Conservation (phyloP, 2,888 invertebrate genomes). For the Gibbula magus region DNA sequence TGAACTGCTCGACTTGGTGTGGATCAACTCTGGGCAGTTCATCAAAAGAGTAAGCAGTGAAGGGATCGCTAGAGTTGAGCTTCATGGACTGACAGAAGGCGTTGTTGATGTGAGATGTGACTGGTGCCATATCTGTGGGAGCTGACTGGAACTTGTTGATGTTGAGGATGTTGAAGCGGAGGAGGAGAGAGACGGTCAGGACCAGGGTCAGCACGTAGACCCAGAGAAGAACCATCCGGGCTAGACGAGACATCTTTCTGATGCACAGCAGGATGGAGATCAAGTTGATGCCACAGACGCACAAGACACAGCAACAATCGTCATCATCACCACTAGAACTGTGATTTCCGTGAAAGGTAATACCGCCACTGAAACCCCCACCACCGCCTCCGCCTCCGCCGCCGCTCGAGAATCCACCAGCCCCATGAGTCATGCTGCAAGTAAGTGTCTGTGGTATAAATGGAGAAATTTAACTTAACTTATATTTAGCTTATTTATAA, state of each 20-base stretch:
- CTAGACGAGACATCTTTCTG: neutral
- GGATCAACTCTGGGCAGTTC: neutral
- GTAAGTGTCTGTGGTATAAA: too few relatives aligned
- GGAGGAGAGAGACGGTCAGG: neutral
- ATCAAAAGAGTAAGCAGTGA: neutral
- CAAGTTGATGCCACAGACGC: neutral
- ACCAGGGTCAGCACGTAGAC: conserved; percentile 1
- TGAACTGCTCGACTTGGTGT: neutral
- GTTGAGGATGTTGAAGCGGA: neutral
- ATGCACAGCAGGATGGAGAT: neutral
- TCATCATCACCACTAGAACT: neutral
- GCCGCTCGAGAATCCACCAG: too few relatives aligned
- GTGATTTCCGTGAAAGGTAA: neutral
- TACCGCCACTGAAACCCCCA: neutral
- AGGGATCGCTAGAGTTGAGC: neutral
- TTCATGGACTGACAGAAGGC: neutral
- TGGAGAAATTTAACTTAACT: too few relatives aligned
- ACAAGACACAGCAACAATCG: neutral
- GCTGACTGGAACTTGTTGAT: conserved; percentile 5
- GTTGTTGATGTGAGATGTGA: neutral
- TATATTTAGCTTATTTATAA: too few relatives aligned
- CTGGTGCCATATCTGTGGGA: neutral
- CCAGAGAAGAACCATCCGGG: neutral
- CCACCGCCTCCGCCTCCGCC: neutral
- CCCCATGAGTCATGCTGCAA: too few relatives aligned